Conservation (phyloP, 2,888 invertebrate genomes). For the Myopa testacea region DNA sequence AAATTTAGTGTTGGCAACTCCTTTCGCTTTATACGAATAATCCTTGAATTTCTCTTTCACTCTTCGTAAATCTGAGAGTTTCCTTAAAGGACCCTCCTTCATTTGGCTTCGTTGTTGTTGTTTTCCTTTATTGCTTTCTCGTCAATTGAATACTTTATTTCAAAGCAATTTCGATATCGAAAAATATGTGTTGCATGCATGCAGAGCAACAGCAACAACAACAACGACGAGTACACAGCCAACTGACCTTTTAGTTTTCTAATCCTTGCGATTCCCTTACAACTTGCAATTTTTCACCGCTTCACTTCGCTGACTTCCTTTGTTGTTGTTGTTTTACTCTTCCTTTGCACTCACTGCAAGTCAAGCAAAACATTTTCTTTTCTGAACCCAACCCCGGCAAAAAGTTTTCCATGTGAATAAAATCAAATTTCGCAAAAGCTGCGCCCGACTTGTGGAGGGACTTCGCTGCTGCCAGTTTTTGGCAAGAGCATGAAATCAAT, state of each 20-base stretch:
- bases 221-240: too few relatives aligned
- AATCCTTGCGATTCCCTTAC: constrained; percentile 29
- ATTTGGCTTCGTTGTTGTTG: not conserved
- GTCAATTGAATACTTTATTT: constrained; percentile 41
- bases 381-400: not conserved
- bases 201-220: constrained; percentile 21
- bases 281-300: constrained; percentile 32
- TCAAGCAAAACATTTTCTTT: constrained; percentile 35
- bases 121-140: constrained; percentile 7
- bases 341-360: constrained; percentile 14
- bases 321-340: not conserved
- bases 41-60: not conserved
- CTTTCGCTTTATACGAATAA: not conserved
- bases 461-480: constrained; percentile 35
- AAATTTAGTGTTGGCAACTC: not conserved
- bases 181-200: constrained; percentile 41
- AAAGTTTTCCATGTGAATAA: constrained; percentile 41
- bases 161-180: constrained; percentile 43
- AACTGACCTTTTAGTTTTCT: not conserved
- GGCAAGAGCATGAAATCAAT: constrained; percentile 60
- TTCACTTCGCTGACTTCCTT: not conserved
- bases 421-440: constrained; percentile 40
- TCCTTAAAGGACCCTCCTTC: too few relatives aligned
- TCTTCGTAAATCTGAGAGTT: not conserved
- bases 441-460: not conserved